Evolutionary conservation across 37 sponge, comb jelly and placozoan genomes (phyloP).

Genomic region (Ephydatia muelleri): DNA sequence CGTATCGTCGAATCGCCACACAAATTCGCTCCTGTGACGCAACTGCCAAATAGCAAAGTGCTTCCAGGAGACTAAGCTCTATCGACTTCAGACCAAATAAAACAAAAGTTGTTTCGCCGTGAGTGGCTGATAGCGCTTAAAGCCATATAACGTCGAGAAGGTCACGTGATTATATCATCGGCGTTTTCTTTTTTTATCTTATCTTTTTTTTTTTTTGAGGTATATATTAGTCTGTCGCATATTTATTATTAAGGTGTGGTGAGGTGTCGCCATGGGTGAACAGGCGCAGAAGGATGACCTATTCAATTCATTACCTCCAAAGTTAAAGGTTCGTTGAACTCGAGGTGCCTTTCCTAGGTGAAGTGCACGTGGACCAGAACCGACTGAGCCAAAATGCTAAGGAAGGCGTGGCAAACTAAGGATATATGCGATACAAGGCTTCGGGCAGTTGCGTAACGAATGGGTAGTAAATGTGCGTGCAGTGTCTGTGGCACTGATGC

Average conservation of each 20-base stretch:
- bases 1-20: neutral
- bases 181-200: neutral
- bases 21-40: neutral
- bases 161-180: neutral
- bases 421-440: neutral
- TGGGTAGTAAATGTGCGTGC: neutral
- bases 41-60: neutral
- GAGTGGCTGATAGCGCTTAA: neutral
- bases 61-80: neutral
- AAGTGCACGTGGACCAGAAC: neutral
- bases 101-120: neutral
- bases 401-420: neutral
- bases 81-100: neutral
- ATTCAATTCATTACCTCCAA: neutral
- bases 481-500: too few relatives aligned
- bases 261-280: neutral
- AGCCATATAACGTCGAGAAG: neutral
- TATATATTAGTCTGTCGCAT: neutral
- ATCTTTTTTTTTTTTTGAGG: neutral
- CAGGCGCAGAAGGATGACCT: neutral
- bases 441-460: neutral
- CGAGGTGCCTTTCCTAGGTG: neutral
- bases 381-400: neutral
- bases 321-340: slow-evolving; percentile 7
- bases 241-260: neutral